Base-by-base conservation (phyloP, 1,140 invertebrate genomes). In the Harpegnathos saltator region DNA sequence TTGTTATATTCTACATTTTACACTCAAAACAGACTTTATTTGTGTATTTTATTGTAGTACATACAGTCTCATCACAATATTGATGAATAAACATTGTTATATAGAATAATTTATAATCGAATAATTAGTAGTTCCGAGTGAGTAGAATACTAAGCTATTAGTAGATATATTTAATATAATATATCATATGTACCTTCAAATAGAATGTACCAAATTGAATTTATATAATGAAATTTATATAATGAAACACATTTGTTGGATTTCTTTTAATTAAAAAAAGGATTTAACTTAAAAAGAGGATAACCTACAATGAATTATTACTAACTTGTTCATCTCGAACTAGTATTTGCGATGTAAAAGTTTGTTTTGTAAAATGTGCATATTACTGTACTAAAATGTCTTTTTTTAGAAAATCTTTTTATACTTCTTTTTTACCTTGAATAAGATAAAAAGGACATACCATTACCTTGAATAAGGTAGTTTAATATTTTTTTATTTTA, bases 1-100 rank as follows among this genome's bases (percentile, higher is more conserved):
- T n/a, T n/a, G n/a, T n/a, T n/a, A n/a, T 33, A 33, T 33, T 33
- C 29, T 33, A 33, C 7, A 44, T 44, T 44, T 44, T 9, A 44
- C 7, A 33, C 33, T 33, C 33, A 33, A 33, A 33, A 33, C 33
- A 7, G 38, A 44, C 11, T 44, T 44, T 44, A 44, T 44, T 44
- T 44, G 11, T 44, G 38, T 9, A 44, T 9, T 44, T 44, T 44
- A 44, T 44, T 44, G 58, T 59, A 65, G 54, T 84, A 38, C 59
- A 68, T 48, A 59, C 65, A 69, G 38, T 68, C 68, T 84, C 69
- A 17, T 80, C 3, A 19, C 52, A 24, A 78, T 71, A 5, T n/a
- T n/a, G 52, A n/a, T n/a, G n/a, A 44, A 44, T 56, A 58, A 48
- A 69, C 11, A 17, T 80, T 80, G 54, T 71, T 3, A 3, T 71